phyloP scores from a whole-genome alignment of 2,888 invertebrate genomes.

The Abrostola triplasia region DNA sequence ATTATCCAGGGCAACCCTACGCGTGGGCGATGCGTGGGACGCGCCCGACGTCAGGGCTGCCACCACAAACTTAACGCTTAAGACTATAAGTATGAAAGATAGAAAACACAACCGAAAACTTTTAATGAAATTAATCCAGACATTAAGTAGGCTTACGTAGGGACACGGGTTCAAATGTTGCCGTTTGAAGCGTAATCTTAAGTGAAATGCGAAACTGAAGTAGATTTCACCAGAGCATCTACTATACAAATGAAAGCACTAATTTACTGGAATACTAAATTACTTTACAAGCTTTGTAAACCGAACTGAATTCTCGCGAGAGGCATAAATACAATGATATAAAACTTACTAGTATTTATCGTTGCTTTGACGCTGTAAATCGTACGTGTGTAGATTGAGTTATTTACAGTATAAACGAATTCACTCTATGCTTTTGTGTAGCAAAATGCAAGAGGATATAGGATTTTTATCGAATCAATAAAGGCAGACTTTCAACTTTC shows the following conservation, averaged over 20 bases:
- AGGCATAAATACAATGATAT: background rate
- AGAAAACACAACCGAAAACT: background rate
- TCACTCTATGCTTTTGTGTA: no score
- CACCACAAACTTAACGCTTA: constrained; percentile 10
- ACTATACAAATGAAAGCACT: background rate
- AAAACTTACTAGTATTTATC: background rate
- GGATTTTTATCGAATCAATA: no score
- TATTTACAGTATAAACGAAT: no score
- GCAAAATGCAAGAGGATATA: no score
- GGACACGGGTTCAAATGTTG: background rate
- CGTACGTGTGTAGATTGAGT: no score
- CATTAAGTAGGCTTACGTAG: background rate
- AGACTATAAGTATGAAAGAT: constrained; percentile 1
- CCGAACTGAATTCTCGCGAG: background rate
- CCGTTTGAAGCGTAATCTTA: background rate
- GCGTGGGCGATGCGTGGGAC: constrained; percentile 22
- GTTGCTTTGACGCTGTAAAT: background rate
- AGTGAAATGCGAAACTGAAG: background rate
- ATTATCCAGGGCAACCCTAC: constrained; percentile 3
- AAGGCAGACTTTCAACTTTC: no score
- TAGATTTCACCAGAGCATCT: background rate
- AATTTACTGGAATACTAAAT: constrained; percentile 3
- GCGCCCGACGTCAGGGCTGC: background rate
- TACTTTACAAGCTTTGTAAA: constrained; percentile 1
- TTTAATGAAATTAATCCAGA: background rate